phyloP scores from a whole-genome alignment of 2,888 invertebrate genomes.

The Troglohyphantes excavatus region DNA sequence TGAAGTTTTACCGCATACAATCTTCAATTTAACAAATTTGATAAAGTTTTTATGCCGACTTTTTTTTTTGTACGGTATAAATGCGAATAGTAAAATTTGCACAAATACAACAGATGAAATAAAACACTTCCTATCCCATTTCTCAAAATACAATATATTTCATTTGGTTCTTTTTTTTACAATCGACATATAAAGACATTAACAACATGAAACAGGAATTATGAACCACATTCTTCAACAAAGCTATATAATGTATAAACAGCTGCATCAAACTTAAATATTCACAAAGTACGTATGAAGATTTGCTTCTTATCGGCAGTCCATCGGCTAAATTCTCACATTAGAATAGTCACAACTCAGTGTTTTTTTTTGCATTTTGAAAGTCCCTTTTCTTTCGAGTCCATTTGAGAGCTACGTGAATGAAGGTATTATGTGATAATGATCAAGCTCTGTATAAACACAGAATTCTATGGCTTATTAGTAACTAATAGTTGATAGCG shows the following conservation, averaged over 20 bases:
- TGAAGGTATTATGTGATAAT: too few species aligned
- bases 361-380: neutral
- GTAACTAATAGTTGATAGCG: too few species aligned
- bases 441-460: too few species aligned
- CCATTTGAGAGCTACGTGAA: too few species aligned
- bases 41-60: too few species aligned
- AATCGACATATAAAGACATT: neutral
- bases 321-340: neutral
- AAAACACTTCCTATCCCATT: neutral
- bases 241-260: neutral
- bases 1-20: too few species aligned
- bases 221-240: neutral
- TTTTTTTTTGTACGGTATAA: too few species aligned
- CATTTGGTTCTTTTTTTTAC: neutral
- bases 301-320: neutral
- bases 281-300: slow-evolving; percentile 3
- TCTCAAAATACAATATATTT: slow-evolving; percentile 5
- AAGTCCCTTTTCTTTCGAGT: neutral
- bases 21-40: too few species aligned
- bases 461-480: too few species aligned
- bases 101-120: neutral
- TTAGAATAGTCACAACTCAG: neutral
- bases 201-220: slow-evolving; percentile 9
- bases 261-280: neutral
- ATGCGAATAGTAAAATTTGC: too few species aligned